Base-by-base conservation (phyloP, 2,113 vertebrate genomes). In the Peromyscus californicus region DNA sequence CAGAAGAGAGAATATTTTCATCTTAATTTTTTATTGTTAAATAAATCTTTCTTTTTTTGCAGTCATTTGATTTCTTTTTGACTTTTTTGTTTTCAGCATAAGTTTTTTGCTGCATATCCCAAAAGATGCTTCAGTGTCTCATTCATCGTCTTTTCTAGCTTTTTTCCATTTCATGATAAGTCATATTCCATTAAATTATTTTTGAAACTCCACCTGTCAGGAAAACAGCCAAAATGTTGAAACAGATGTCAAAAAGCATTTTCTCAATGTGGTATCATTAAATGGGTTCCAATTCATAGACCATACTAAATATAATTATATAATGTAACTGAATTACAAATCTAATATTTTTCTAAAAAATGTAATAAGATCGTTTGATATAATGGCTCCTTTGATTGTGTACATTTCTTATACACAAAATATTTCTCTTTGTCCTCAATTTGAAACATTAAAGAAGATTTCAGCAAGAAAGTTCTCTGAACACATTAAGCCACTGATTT, bases 201-300 rank as follows among this genome's bases (percentile, higher is more conserved):
- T 97, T 92, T 98, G 83, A 98, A 98, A 97, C 97, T 93, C 67
- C 57, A 93, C 85, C 94, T 92, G 93, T 97, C 79, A 86, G 31
- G 42, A 15, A 86, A 86, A 93, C 78, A 97, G 97, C 89, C 95
- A 96, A 96, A 94, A 93, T 31, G 70, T 97, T 94, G 87, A 97
- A 98, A 94, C 83, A 97, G 88, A 86, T 91, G 97, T 95, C 94
- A 95, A 91, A 98, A 97, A 63, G 1, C 82, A 89, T 96, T 98
- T 98, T 96, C 65, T 93, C 89, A 93, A 11, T 11, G 97, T 98
- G 51, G 19, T 90, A 29, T 92, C 80, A 72, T 87, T 98, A 97
- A 94, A 70, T 94, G 86, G 80, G 5, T 10, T 91, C 36, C 63
- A 33, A 87, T 97, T 69, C 82, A 97, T 97, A 95, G 74, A 96